Evolutionary conservation across 2,888 invertebrate species (phyloP).

Genomic region (Tuberolachnus salignus): DNA sequence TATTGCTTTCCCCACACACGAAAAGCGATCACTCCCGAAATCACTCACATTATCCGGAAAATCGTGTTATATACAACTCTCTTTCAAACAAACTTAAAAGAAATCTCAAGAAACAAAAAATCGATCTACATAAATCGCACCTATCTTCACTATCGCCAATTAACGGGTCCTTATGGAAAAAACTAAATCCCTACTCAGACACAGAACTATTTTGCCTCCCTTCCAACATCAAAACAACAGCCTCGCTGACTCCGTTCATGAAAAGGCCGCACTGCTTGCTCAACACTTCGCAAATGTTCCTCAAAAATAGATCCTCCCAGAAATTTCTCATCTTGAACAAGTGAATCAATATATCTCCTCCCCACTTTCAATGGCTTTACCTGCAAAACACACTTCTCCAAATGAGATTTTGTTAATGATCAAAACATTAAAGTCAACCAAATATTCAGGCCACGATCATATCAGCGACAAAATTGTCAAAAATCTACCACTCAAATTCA

Average conservation of each 20-base stretch:
- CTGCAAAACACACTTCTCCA: not conserved
- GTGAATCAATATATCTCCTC: not conserved
- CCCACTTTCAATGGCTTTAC: not conserved
- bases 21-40: not conserved
- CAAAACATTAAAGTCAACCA: not conserved
- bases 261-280: not conserved
- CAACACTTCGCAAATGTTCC: not conserved
- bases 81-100: slow-evolving; percentile 21
- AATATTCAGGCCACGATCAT: slow-evolving; percentile 11
- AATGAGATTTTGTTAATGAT: not conserved
- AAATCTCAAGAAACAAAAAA: slow-evolving; percentile 12
- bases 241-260: not conserved
- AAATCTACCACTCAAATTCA: not conserved
- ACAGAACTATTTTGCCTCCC: not conserved
- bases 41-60: slow-evolving; percentile 4
- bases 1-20: not conserved
- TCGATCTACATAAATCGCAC: not conserved
- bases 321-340: not conserved
- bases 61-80: not conserved
- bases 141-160: not conserved
- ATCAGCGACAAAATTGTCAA: slow-evolving; percentile 4
- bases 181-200: not conserved
- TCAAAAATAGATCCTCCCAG: not conserved
- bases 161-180: slow-evolving; percentile 10
- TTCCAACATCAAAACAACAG: not conserved